Evolutionary conservation across 1,140 invertebrate species (phyloP), one percentile per base, ranked within the genome.

Genomic region (Conus ventricosus): DNA sequence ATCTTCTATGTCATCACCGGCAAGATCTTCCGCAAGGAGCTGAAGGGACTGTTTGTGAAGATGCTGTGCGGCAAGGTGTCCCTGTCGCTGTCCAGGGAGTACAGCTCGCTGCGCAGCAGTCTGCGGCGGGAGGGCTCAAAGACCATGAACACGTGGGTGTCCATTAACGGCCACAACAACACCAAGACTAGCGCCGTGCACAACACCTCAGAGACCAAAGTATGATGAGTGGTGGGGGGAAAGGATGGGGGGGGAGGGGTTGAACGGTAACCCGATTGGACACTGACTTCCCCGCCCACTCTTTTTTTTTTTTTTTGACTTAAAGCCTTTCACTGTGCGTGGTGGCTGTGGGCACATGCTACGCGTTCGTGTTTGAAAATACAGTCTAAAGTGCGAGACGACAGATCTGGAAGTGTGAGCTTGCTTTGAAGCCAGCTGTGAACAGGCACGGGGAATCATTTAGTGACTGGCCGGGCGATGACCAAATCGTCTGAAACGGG

Each of bases 1-100:
- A 92, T 94, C 89, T 94, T 95, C 87, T 95, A 95, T 83, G 76
- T 94, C 6, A 90, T 93, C 55, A 95, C 94, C 0, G 94, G 95
- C 11, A 93, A 93, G 89, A 90, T 93, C 88, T 95, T 95, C 82
- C 91, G 95, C 78, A 90, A 93, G 25, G 93, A 95, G 89, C 91
- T 95, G 71, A 90, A 91, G 80, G 88, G 91, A 76, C 88, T 94
- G 54, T 85, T 93, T 75, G 53, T 92, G 71, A 87, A 84, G 55
- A 39, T 86, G 15, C 57, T 90, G 53, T 90, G 90, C 51, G 90
- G 88, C 85, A 89, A 90, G 71, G 25, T 92, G 76, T 88, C 90
- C 2, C 87, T 90, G 54, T 90, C 87, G 76, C 81, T 90, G 7
- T 80, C 88, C 25, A 90, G 89, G 25, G 92, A 93, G 78, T 93